Evolutionary conservation across 2,888 invertebrate species (phyloP).

Genomic region (Andrena haemorrhoa): DNA sequence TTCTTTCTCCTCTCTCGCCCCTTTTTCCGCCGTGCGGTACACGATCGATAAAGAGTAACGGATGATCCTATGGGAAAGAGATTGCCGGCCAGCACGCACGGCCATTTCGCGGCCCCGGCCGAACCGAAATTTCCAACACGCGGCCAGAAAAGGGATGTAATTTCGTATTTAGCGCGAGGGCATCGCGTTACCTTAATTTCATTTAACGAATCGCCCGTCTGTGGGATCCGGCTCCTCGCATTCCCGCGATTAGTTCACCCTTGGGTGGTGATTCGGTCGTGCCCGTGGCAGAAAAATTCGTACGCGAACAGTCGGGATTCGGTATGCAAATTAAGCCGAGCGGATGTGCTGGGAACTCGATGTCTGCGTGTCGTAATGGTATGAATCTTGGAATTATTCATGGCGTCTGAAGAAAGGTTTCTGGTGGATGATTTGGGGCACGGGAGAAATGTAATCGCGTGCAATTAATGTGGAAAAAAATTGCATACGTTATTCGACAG

Average conservation of each 20-base stretch:
- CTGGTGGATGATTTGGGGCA: too few relatives aligned
- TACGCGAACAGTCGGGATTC: background rate
- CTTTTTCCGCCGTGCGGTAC: constrained; percentile 20
- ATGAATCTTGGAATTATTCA: too few relatives aligned
- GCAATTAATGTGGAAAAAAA: too few relatives aligned
- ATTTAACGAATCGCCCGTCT: constrained; percentile 7
- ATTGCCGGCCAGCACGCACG: constrained; percentile 62
- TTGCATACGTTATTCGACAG: too few relatives aligned
- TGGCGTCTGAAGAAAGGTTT: too few relatives aligned
- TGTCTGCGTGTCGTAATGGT: constrained; percentile 1
- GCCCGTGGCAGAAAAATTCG: background rate
- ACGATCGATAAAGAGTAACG: constrained; percentile 37
- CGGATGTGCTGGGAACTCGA: constrained; percentile 1
- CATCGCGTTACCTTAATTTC: constrained; percentile 25
- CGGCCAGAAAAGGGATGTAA: constrained; percentile 13
- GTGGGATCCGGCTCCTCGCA: background rate
- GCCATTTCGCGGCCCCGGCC: constrained; percentile 45
- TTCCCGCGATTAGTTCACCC: constrained; percentile 6
- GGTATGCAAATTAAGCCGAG: constrained; percentile 9
- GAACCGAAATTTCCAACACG: constrained; percentile 40
- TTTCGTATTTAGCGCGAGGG: constrained; percentile 17
- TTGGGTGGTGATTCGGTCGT: background rate
- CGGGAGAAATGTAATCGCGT: too few relatives aligned
- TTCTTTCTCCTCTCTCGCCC: constrained; percentile 25
- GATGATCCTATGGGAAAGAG: constrained; percentile 58